phyloP scores from a whole-genome alignment of 2,113 vertebrate genomes.

The Oryzias melastigma region DNA sequence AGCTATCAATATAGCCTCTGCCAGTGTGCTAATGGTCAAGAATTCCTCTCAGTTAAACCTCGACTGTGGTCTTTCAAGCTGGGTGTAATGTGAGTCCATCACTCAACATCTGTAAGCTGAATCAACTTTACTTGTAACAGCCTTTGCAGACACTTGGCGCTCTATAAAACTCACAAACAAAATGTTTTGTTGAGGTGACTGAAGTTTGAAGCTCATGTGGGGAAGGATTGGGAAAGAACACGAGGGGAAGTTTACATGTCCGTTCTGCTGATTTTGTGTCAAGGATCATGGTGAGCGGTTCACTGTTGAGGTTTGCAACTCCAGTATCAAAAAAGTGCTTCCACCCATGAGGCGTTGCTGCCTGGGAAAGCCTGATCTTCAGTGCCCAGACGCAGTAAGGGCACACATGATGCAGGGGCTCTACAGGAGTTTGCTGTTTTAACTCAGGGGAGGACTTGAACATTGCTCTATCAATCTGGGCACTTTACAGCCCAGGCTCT shows the following conservation, averaged over 20 bases:
- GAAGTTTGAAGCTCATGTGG: constrained; percentile 16
- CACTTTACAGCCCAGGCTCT: constrained; percentile 72
- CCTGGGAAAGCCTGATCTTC: constrained; percentile 68
- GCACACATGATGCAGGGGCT: constrained; percentile 52
- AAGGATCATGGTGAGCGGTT: constrained; percentile 62
- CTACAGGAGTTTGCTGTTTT: constrained; percentile 72
- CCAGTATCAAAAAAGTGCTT: constrained; percentile 63
- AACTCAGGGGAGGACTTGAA: constrained; percentile 70
- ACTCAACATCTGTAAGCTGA: constrained; percentile 81
- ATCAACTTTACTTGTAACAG: constrained; percentile 86
- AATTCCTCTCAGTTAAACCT: constrained; percentile 82
- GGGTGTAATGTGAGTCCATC: constrained; percentile 81
- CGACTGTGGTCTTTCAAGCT: constrained; percentile 79
- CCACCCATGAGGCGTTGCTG: constrained; percentile 67
- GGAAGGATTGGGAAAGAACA: background rate
- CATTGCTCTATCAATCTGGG: constrained; percentile 75
- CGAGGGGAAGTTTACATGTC: constrained; percentile 31
- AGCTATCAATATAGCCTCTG: constrained; percentile 81
- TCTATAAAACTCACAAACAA: constrained; percentile 73
- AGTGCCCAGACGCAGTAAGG: constrained; percentile 64
- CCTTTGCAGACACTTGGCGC: constrained; percentile 68
- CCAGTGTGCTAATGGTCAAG: constrained; percentile 78
- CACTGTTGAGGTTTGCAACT: constrained; percentile 69
- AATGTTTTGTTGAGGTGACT: constrained; percentile 63
- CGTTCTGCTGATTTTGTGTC: constrained; percentile 50